Evolutionary conservation across 2,113 vertebrate species (phyloP), one percentile per base, ranked within the genome.

Genomic region (Gila orcuttii): DNA sequence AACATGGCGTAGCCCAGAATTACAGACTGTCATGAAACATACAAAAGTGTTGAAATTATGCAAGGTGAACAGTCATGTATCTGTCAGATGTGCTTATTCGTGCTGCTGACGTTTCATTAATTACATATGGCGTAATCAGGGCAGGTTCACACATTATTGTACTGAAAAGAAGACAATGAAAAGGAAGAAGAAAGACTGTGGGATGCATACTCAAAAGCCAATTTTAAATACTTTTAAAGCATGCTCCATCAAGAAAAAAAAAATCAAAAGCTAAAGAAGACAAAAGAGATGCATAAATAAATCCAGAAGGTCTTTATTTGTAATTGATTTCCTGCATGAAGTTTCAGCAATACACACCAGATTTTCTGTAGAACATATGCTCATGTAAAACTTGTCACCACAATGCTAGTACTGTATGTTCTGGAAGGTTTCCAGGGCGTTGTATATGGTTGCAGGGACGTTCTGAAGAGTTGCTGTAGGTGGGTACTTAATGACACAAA

Each of bases 121-220:
- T 91, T 89, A 73, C 87, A 82, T 50, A 36, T 89, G 89, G 80
- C 87, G 23, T 87, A 91, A 92, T 86, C 75, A 84, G 87, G 90
- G 83, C 88, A 88, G 74, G 69, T 85, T 89, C 71, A 42, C 28
- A 31, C 62, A 19, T 77, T 79, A 79, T 68, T 79, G 31, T 36
- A 28, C 31, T 57, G 13, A 79, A 78, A 19, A 19, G 25, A 85
- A 59, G 64, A 78, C 36, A 45, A 52, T 59, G 47, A 80, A 23
- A 59, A 19, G 33, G 50, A 83, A 55, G 80, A 55, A 82, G 42
- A 3, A 17, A 82, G 42, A 19, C 79, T 52, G 42, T 47, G 25
- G 42, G 62, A 50, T n/a, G 47, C 17, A 10, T 55, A 55, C 50
- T 55, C 75, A 52, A 55, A 57, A 31, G 9, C 2, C 50, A 55